phyloP scores from a whole-genome alignment of 2,888 invertebrate species.

The Nebria brevicollis region DNA sequence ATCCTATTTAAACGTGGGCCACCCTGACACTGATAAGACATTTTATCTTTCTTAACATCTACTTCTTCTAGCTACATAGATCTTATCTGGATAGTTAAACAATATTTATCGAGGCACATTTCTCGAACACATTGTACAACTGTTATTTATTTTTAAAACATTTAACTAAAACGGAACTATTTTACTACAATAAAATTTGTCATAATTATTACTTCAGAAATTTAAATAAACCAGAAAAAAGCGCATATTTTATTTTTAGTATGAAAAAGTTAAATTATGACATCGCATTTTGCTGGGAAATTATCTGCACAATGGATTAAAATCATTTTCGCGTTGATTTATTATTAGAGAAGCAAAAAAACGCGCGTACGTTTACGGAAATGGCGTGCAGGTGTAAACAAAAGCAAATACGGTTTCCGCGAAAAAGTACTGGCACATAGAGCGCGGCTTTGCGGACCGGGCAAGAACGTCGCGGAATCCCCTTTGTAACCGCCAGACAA shows the following conservation, averaged over 20 bases:
- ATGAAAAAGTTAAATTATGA: neutral
- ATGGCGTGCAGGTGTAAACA: slow-evolving; percentile 1
- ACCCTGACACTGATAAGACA: too few species aligned
- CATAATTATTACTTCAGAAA: too few species aligned
- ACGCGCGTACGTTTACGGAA: neutral
- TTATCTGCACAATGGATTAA: neutral
- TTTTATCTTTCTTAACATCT: too few species aligned
- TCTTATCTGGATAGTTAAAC: too few species aligned
- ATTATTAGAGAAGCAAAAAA: neutral
- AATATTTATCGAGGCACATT: too few species aligned
- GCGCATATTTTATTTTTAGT: neutral
- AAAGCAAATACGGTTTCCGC: neutral
- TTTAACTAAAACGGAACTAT: too few species aligned
- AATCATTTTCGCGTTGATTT: neutral
- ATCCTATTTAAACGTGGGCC: too few species aligned
- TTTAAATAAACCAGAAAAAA: too few species aligned
- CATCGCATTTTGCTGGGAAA: neutral
- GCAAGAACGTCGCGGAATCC: neutral
- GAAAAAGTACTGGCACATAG: neutral
- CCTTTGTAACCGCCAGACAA: neutral
- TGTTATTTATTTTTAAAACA: too few species aligned
- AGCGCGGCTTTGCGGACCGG: neutral
- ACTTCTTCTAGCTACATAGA: too few species aligned
- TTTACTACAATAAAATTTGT: too few species aligned
- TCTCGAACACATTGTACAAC: too few species aligned